Conservation (phyloP, 2,888 invertebrate species). For the Tiliacea aurago region DNA sequence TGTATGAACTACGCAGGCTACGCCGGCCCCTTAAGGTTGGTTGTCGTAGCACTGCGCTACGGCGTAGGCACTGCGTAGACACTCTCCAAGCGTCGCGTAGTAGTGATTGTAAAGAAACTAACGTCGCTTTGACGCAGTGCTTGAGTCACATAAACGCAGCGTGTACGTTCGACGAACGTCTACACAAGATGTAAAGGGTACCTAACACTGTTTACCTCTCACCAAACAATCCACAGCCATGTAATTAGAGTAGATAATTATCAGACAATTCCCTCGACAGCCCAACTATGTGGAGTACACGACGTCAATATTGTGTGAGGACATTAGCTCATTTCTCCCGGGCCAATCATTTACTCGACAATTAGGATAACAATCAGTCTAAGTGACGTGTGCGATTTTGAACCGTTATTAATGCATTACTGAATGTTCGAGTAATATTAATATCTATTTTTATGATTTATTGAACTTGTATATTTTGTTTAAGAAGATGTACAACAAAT, state of each 20-base stretch:
- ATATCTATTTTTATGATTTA: not conserved
- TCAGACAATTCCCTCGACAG: slow-evolving; percentile 57
- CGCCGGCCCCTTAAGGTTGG: too few relatives aligned
- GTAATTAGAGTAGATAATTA: slow-evolving; percentile 61
- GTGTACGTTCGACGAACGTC: not conserved
- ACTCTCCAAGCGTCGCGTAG: not conserved
- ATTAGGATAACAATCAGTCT: slow-evolving; percentile 73
- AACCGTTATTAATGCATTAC: slow-evolving; percentile 22
- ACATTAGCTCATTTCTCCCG: slow-evolving; percentile 81
- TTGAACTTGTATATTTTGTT: too few relatives aligned
- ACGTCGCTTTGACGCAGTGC: not conserved
- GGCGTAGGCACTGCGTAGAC: slow-evolving; percentile 16
- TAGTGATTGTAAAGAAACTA: not conserved
- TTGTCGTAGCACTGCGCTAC: slow-evolving; percentile 19
- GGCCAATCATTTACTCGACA: slow-evolving; percentile 74
- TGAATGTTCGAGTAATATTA: slow-evolving; percentile 2
- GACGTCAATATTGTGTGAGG: slow-evolving; percentile 77
- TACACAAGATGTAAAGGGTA: not conserved
- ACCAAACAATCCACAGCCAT: slow-evolving; percentile 18
- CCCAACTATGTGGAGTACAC: slow-evolving; percentile 57
- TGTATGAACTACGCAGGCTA: too few relatives aligned
- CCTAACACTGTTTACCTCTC: slow-evolving; percentile 17
- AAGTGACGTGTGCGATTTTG: slow-evolving; percentile 60
- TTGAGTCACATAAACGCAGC: not conserved
- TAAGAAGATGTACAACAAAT: not conserved